Evolutionary conservation across 2,113 vertebrate genomes (phyloP), one percentile per base, ranked within the genome.

Genomic region (Leptodactylus fuscus): DNA sequence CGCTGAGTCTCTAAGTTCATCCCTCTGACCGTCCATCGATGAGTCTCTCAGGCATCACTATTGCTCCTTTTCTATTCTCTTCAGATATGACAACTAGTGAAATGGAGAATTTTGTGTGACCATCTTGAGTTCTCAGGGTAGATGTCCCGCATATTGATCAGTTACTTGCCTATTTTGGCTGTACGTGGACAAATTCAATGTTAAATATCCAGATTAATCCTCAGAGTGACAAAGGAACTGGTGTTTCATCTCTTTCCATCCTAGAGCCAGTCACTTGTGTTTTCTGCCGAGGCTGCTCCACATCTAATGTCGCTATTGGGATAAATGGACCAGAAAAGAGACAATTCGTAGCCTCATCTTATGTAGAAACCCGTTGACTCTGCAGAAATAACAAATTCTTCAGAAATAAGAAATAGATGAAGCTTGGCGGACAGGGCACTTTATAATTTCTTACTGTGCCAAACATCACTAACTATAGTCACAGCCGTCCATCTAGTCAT

Each of bases 271-370:
- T 8, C 85, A 88, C 83, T 87, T 71, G 10, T 29, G 90, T 90
- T 91, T 89, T 88, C 87, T 82, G 65, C 29, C 29, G 24, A 32
- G 62, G 62, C 34, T n/a, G 4, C 44, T 74, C 41, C 41, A 11
- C 38, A 44, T 88, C 85, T 87, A 88, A 87, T 60, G 85, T 85
- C 86, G 46, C 51, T 90, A 81, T 2, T 0, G 0, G 90, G 91
- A 92, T 89, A 93, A 92, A 93, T 91, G 90, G 89, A 88, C 67
- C 91, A 85, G 80, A 88, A 88, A 91, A 55, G 51, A 90, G 90
- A 92, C 53, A 89, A 90, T 92, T 91, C 88, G 85, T 85, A 92
- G 88, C 88, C 86, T 82, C 87, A 87, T 83, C 2, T 49, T 82
- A 81, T 85, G 22, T 75, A 80, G 69, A 89, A 87, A 87, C 85